Base-by-base conservation (phyloP, 2,113 vertebrate genomes). In the Peromyscus leucopus region DNA sequence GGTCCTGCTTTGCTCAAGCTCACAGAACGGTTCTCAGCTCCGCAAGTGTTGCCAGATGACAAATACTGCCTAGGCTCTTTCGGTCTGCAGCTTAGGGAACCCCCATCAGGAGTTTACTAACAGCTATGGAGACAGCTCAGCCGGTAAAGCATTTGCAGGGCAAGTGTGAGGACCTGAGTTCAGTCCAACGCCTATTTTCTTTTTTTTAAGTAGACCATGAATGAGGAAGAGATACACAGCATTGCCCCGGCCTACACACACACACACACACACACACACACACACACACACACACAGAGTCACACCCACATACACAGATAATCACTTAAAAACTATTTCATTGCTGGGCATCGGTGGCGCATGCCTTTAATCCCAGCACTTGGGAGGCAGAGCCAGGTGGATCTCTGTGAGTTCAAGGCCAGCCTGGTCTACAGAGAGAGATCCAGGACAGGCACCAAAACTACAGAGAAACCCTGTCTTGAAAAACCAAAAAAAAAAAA, bases 41-140 rank as follows among this genome's bases (percentile, higher is more conserved):
- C 65, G 33, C 28, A 28, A 2, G 28, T 26, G 17, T 11, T 46
- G 42, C 4, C 13, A 11, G 11, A 15, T 28, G 15, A 31, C 10
- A 33, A 10, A 46, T 0, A 8, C 17, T 39, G 33, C 16, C 0
- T 1, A 17, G 59, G 31, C 7, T 11, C 51, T 59, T 36, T 57
- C 57, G 57, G 15, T n/a, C n/a, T 65, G n/a, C 36, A 36, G 15
- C 48, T 39, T 15, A 63, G 57, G 75, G 51, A 12, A 3, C 55
- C 67, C n/a, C n/a, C 3, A 2, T 63, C 5, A 6, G 7, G 74
- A 42, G 48, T 17, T 36, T 36, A 36, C 13, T 13, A 39, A 61
- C 59, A 28, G 12, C 57, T 28, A 7, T 1, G 24, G n/a, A 63
- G 59, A 17, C 2, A 13, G 59, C 78, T 55, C 48, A 55, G 78